These are phyloP conservation scores for Eilema griseolum DNA, from an alignment of 2,888 invertebrate genomes.

Conservation along the genomic window DNA sequence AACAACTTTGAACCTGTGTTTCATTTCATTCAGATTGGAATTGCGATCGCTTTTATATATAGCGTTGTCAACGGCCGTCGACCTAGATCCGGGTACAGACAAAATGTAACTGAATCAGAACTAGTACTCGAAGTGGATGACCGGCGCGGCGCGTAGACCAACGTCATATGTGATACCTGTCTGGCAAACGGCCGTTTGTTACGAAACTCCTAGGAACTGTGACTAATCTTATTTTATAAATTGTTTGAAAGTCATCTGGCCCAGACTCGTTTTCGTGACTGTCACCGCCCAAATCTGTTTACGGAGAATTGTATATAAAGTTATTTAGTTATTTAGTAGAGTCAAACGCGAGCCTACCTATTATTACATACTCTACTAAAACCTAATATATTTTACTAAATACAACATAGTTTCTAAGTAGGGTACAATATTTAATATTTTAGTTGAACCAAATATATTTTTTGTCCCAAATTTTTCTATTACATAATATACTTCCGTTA, in stretches of 20 bases:
- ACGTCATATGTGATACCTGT: slow-evolving; percentile 33
- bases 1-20: too few species aligned
- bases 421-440: too few species aligned
- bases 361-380: too few species aligned
- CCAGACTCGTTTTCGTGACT: not conserved
- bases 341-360: too few species aligned
- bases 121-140: slow-evolving; percentile 54
- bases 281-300: not conserved
- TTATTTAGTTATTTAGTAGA: too few species aligned
- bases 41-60: slow-evolving; percentile 31
- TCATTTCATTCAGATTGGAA: slow-evolving; percentile 3
- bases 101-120: slow-evolving; percentile 56
- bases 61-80: slow-evolving; percentile 44
- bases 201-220: slow-evolving; percentile 7
- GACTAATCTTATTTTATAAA: not conserved
- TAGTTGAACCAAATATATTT: too few species aligned
- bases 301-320: not conserved
- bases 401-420: too few species aligned
- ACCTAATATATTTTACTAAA: too few species aligned
- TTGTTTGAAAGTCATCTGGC: not conserved
- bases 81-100: slow-evolving; percentile 56
- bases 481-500: too few species aligned
- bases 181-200: slow-evolving; percentile 25
- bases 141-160: slow-evolving; percentile 68
- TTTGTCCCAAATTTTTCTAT: too few species aligned